Evolutionary conservation across 1,140 invertebrate genomes (phyloP).

Genomic region (Drosophila arawakana): DNA sequence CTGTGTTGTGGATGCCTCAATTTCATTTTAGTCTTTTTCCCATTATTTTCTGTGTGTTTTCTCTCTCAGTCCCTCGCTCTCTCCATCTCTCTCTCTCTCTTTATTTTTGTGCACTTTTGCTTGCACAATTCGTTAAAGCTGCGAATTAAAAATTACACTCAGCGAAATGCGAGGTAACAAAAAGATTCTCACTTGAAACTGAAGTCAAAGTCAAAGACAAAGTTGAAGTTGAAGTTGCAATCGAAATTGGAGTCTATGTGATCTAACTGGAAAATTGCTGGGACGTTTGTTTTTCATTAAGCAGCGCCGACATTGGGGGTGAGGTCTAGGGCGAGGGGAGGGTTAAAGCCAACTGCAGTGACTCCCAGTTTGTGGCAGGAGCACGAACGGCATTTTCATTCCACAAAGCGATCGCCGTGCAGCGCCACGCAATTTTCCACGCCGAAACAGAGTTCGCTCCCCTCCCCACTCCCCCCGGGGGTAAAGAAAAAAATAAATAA

Average conservation of each 20-base stretch:
- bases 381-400: constrained; percentile 81
- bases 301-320: constrained; percentile 12
- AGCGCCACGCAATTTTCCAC: constrained; percentile 29
- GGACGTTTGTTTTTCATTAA: constrained; percentile 81
- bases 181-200: not conserved
- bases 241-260: constrained; percentile 35
- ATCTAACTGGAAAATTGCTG: constrained; percentile 80
- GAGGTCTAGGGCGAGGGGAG: not conserved
- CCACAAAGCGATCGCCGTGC: constrained; percentile 66
- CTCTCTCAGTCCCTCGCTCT: constrained; percentile 42
- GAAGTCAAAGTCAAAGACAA: not conserved
- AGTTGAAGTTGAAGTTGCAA: not conserved
- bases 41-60: constrained; percentile 72
- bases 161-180: constrained; percentile 48
- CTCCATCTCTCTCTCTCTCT: constrained; percentile 11
- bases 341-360: not conserved
- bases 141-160: constrained; percentile 69
- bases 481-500: not conserved
- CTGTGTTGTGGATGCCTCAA: constrained; percentile 50
- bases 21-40: constrained; percentile 80
- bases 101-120: constrained; percentile 34
- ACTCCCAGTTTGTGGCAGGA: constrained; percentile 45
- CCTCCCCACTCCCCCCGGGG: too few relatives aligned
- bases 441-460: not conserved
- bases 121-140: constrained; percentile 73